A percentile compares a stretch with the other conserved stretches of the same genome.
phyloP scores from a whole-genome alignment of 2,888 invertebrate genomes.

The Megalurothrips usitatus region DNA sequence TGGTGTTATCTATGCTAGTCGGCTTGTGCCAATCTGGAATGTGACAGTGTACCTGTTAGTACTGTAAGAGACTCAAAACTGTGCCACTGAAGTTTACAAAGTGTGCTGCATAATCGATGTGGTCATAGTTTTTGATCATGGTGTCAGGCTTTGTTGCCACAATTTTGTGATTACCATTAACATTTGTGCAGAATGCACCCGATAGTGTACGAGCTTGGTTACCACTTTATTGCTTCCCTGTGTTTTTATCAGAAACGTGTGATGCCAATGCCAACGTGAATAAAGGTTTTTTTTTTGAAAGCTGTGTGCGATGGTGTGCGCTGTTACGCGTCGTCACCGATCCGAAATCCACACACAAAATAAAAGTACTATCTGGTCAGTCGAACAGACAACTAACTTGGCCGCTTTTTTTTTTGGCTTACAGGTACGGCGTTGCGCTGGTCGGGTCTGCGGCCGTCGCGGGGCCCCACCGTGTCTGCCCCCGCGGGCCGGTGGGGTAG shows the following conservation, averaged over 20 bases:
- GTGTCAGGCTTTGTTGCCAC: neutral
- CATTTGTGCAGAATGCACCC: no score
- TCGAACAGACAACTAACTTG: neutral
- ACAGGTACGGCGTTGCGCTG: neutral
- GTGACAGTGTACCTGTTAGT: neutral
- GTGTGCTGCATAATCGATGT: neutral
- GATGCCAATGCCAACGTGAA: no score
- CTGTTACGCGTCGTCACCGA: no score
- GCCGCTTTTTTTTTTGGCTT: neutral
- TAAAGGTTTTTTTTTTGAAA: no score
- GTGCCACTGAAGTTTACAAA: neutral
- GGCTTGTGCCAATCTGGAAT: neutral
- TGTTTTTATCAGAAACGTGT: no score
- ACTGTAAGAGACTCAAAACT: neutral
- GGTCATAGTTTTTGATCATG: neutral
- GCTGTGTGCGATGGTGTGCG: no score
- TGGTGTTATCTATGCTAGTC: neutral
- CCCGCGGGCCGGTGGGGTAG: neutral
- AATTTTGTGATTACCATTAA: neutral
- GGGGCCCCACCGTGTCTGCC: neutral
- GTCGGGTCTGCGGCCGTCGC: neutral
- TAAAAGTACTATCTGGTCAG: no score
- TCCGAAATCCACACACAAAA: no score
- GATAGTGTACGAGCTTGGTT: no score
- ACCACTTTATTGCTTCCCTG: no score